Base-by-base conservation (phyloP, 2,113 vertebrate species). In the Chloroceryle aenea region DNA sequence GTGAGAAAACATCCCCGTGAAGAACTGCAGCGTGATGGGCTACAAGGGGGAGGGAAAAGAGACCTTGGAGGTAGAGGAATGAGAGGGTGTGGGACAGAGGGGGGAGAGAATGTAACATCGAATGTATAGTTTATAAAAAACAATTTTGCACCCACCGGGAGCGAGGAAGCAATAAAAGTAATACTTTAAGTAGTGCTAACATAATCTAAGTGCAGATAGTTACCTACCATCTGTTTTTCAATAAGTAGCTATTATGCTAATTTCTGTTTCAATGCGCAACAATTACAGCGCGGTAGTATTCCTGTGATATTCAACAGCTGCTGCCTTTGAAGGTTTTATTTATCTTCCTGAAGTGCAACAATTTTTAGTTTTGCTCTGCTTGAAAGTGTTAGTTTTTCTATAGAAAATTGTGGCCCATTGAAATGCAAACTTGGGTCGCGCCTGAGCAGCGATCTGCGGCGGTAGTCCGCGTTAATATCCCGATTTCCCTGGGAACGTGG, bases 301-400 rank as follows among this genome's bases (percentile, higher is more conserved):
- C 86, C 91, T 89, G 77, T 38, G 86, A 71, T 96, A 94, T 94
- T 92, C 84, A 90, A 59, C 96, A 94, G 90, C 91, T 94, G 36
- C 83, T 97, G 86, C 90, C 81, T 96, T 95, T 93, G 95, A 98
- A 96, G 85, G 48, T 88, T 89, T 96, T 95, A 85, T 89, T 91
- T 93, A 75, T 36, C 95, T 96, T 93, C 68, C 87, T 90, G 67
- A 97, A 96, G 93, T 68, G 93, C 90, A 84, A 34, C 76, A 45
- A 55, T 78, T 97, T 97, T 76, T 38, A 89, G 62, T 95, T 97
- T 93, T 76, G 16, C 75, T 95, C 96, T 74, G 64, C 50, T 96
- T 82, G 85, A 34, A 87, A 96, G 88, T 74, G 95, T 76, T 74
- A 55, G 62, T 40, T 87, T 97, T 93, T 93, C 16, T 43, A 11